Percentiles rank a stretch among this genome's conserved stretches.
phyloP scores from a whole-genome alignment of 2,113 vertebrate genomes.

The Tachysurus fulvidraco region DNA sequence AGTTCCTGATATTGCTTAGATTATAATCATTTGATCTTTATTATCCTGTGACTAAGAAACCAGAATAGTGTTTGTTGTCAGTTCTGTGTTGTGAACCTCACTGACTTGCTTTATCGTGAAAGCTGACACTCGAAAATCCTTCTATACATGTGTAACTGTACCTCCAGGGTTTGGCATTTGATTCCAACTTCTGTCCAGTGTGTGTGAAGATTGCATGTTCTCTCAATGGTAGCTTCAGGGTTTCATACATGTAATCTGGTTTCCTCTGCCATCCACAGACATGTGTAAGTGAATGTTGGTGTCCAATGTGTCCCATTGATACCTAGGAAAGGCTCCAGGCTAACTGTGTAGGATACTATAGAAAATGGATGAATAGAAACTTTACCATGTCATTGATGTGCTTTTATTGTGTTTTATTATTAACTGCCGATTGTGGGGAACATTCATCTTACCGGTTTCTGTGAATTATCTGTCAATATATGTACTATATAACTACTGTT shows the following conservation, averaged over 20 bases:
- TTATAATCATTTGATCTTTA: neutral
- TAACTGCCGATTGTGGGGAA: neutral
- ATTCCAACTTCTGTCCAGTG: too few species aligned
- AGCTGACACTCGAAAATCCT: neutral
- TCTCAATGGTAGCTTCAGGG: too few species aligned
- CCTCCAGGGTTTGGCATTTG: too few species aligned
- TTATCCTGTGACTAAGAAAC: neutral
- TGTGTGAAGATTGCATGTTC: too few species aligned
- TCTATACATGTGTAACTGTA: neutral
- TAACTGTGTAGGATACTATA: too few species aligned
- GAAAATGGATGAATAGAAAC: too few species aligned
- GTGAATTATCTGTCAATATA: neutral
- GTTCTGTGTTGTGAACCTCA: neutral
- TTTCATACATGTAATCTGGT: too few species aligned
- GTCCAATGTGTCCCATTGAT: too few species aligned
- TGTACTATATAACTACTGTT: neutral
- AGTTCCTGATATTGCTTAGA: neutral
- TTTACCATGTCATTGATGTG: neutral
- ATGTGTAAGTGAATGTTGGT: too few species aligned
- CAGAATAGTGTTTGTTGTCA: neutral
- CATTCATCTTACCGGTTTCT: neutral
- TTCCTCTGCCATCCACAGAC: too few species aligned
- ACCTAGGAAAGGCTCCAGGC: too few species aligned
- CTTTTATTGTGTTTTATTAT: neutral
- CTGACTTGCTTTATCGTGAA: neutral